Evolutionary conservation across 2,888 invertebrate genomes (phyloP).

Genomic region (Magallana nippona): DNA sequence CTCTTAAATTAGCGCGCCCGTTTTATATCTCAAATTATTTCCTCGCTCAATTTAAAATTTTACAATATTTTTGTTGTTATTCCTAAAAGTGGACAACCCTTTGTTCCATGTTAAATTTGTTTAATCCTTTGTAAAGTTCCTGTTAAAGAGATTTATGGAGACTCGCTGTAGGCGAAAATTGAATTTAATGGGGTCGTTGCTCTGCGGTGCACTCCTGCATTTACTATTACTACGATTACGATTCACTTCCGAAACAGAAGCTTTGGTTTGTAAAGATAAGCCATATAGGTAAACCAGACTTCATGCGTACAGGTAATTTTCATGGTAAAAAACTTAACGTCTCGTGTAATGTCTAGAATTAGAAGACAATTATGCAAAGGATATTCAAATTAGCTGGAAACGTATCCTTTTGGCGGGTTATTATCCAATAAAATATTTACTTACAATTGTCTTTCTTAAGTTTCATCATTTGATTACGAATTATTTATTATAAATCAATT

Average conservation of each 20-base stretch:
- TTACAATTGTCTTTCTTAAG: too few species aligned
- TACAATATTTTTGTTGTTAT: too few species aligned
- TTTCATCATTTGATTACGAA: too few species aligned
- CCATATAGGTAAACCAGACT: background rate
- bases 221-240: conserved; percentile 25
- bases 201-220: background rate
- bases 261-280: conserved; percentile 3
- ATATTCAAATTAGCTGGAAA: background rate
- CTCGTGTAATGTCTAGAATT: background rate
- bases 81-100: too few species aligned
- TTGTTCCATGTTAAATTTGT: background rate
- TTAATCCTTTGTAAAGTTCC: background rate
- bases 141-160: background rate
- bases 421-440: too few species aligned
- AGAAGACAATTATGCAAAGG: background rate
- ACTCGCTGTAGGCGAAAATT: background rate
- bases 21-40: background rate
- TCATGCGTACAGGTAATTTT: conserved; percentile 15
- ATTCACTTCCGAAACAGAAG: conserved; percentile 18
- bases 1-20: conserved; percentile 8
- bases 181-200: background rate
- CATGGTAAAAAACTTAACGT: background rate
- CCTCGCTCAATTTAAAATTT: background rate
- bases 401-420: too few species aligned
- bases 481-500: too few species aligned